These are phyloP conservation scores for Okamejei kenojei DNA, from an alignment of 2,797 vertebrate genomes.

Conservation along the genomic window DNA sequence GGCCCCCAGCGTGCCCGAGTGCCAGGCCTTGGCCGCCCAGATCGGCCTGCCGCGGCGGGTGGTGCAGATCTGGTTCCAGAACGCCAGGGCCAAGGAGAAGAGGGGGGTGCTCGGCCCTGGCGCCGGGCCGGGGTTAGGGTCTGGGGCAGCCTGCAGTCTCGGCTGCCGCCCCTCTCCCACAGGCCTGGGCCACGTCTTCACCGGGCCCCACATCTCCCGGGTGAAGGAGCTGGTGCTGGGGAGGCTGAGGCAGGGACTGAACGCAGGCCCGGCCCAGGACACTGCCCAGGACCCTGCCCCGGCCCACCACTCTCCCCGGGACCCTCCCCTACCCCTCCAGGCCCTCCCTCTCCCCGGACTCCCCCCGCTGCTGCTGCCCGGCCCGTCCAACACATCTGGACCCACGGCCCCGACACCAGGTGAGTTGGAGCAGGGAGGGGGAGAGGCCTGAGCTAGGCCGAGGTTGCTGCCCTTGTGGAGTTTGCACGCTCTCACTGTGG, in stretches of 20 bases:
- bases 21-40: constrained; percentile 98
- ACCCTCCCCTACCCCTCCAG: constrained; percentile 83
- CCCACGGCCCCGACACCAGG: constrained; percentile 98
- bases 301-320: constrained; percentile 80
- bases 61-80: constrained; percentile 99
- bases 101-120: constrained; percentile 55
- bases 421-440: constrained; percentile 52
- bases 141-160: constrained; percentile 96
- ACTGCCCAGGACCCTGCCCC: constrained; percentile 72
- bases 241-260: constrained; percentile 80
- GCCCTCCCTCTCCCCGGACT: constrained; percentile 73
- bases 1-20: constrained; percentile 98
- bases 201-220: constrained; percentile 96
- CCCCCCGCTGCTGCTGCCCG: constrained; percentile 88
- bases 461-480: not conserved
- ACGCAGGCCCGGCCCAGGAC: too few species aligned
- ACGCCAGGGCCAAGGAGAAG: constrained; percentile 97
- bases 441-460: not conserved
- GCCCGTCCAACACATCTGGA: constrained; percentile 87
- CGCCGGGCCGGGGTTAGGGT: constrained; percentile 77
- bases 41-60: constrained; percentile 99
- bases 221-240: constrained; percentile 98
- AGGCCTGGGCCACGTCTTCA: constrained; percentile 98
- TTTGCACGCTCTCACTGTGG: not conserved
- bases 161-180: constrained; percentile 90